Evolutionary conservation across 1,140 invertebrate genomes (phyloP).

Genomic region (Papilio aristodemus): DNA sequence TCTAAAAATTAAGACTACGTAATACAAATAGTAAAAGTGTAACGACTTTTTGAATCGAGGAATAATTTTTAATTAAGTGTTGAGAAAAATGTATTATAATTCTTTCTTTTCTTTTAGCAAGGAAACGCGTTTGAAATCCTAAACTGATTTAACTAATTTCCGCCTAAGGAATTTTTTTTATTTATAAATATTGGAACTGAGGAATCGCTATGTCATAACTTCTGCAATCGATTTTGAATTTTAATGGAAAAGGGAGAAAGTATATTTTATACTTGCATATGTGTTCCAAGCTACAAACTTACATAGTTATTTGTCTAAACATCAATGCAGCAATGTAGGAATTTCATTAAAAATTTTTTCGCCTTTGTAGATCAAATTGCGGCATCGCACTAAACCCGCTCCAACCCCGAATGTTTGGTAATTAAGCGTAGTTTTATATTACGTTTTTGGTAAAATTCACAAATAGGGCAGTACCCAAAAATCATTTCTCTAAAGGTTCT

Average conservation of each 20-base stretch:
- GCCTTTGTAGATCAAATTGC: constrained; percentile 28
- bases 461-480: constrained; percentile 12
- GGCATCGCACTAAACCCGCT: constrained; percentile 15
- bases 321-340: constrained; percentile 22
- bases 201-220: no score
- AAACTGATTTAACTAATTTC: no score
- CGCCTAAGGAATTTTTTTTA: no score
- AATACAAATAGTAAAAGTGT: background rate
- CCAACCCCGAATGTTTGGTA: constrained; percentile 23
- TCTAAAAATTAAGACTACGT: background rate
- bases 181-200: no score
- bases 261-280: background rate
- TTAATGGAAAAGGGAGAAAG: background rate
- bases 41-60: background rate
- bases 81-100: no score
- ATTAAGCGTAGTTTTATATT: constrained; percentile 29
- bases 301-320: constrained; percentile 24
- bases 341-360: constrained; percentile 25
- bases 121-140: no score
- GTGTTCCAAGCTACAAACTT: no score
- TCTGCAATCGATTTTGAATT: no score
- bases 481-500: background rate
- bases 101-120: no score
- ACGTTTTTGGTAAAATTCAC: constrained; percentile 14
- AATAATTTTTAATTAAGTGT: background rate